phyloP scores from a whole-genome alignment of 2,888 invertebrate species.

The Idaea biselata region DNA sequence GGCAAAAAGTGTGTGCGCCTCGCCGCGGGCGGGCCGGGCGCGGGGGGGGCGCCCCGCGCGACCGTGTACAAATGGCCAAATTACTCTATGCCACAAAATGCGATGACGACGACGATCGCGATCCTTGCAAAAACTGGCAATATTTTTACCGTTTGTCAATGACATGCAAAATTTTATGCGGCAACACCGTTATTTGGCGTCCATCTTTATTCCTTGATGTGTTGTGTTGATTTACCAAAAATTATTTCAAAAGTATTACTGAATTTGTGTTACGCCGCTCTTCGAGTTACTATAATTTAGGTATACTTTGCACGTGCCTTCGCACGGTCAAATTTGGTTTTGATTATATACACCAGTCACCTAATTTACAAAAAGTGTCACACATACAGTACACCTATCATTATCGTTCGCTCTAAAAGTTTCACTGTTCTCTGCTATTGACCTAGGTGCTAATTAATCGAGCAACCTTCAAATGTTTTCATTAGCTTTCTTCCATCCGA shows the following conservation, averaged over 20 bases:
- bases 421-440: constrained; percentile 74
- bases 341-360: neutral
- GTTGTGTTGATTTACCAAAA: constrained; percentile 71
- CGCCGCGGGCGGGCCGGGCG: too few relatives aligned
- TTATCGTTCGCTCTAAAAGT: constrained; percentile 71
- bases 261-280: neutral
- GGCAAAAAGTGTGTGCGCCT: too few relatives aligned
- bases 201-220: constrained; percentile 79
- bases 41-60: too few relatives aligned
- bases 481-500: constrained; percentile 48
- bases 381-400: constrained; percentile 47
- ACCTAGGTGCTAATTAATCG: constrained; percentile 72
- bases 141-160: constrained; percentile 19
- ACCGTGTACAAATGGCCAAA: too few relatives aligned
- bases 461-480: constrained; percentile 65
- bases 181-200: constrained; percentile 75
- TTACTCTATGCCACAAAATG: too few relatives aligned
- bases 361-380: constrained; percentile 54
- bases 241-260: constrained; percentile 48
- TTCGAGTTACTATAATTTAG: neutral
- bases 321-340: neutral
- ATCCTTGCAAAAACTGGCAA: constrained; percentile 7
- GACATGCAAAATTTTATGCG: constrained; percentile 46
- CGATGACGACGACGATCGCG: too few relatives aligned
- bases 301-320: neutral